Evolutionary conservation across 1,140 invertebrate species (phyloP), one percentile per base, ranked within the genome.

Genomic region (Varroa destructor): DNA sequence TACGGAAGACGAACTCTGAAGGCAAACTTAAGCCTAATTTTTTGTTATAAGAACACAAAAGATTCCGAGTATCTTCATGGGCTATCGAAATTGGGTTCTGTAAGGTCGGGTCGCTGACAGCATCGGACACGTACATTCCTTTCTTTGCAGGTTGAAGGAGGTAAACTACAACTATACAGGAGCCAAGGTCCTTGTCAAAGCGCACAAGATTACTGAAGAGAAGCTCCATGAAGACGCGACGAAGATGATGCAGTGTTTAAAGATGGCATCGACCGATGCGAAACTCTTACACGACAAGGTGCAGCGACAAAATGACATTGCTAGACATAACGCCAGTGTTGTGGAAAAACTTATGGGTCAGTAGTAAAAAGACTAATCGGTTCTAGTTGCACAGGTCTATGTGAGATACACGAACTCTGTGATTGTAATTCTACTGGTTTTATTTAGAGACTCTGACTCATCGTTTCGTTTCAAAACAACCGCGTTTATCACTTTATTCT

Each of bases 161-260:
- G 61, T 67, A 12, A 67, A 67, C 61, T 67, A 67, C 61, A 67
- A 67, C 12, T 67, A 67, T 46, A 67, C 61, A 40, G 61, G 40
- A 1, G 36, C 61, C 3, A 67, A 67, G 61, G 37, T 67, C 40
- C 61, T 67, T 37, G 37, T 67, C 61, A 67, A 67, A 8, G 61
- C 61, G 5, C 61, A 67, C 46, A 40, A 67, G 37, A 12, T 43
- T 12, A 67, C 61, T 40, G 61, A 67, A 46, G 61, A 67, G 3
- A 67, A 67, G 40, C 61, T 67, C 61, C 61, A 67, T 8, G 12
- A 67, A 37, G n/a, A 67, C 37, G 61, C 61, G 5, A 43, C 61
- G 3, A 67, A 67, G 61, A 14, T 67, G 61, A 40, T 67, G 5
- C 40, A 67, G 10, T 36, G 40, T 2, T 12, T 46, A 43, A 40